phyloP scores from a whole-genome alignment of 2,797 vertebrate genomes.

The Sarcoramphus papa region DNA sequence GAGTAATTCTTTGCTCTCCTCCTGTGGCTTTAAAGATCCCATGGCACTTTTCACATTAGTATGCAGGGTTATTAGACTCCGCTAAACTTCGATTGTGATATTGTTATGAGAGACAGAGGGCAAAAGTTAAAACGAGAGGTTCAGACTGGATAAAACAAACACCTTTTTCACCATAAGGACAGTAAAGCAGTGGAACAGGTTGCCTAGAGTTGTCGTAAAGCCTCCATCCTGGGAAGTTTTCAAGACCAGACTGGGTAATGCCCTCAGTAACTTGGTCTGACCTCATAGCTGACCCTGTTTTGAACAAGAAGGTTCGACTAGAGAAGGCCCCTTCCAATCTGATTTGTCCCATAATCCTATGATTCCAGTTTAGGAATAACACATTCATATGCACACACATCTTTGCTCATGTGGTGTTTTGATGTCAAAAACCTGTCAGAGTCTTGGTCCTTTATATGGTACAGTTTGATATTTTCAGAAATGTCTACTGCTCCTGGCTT shows the following conservation, averaged over 20 bases:
- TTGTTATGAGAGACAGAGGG: not conserved
- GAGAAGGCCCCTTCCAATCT: not conserved
- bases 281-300: not conserved
- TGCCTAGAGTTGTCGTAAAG: not conserved
- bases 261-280: not conserved
- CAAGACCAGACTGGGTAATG: not conserved
- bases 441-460: not conserved
- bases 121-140: not conserved
- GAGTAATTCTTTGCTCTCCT: conserved; percentile 7
- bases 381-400: not conserved
- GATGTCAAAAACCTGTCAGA: not conserved
- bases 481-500: not conserved
- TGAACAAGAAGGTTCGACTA: not conserved
- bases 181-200: not conserved
- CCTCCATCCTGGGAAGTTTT: not conserved
- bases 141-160: not conserved
- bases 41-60: not conserved
- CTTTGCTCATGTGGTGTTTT: not conserved
- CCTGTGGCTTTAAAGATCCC: not conserved
- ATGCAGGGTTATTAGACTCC: not conserved
- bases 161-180: not conserved
- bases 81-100: not conserved
- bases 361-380: not conserved
- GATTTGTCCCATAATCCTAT: not conserved
- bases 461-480: not conserved